Evolutionary conservation across 92 coral and sea anemone species (phyloP), one percentile per base, ranked within the genome.

Genomic region (Epizoanthus rinbou): DNA sequence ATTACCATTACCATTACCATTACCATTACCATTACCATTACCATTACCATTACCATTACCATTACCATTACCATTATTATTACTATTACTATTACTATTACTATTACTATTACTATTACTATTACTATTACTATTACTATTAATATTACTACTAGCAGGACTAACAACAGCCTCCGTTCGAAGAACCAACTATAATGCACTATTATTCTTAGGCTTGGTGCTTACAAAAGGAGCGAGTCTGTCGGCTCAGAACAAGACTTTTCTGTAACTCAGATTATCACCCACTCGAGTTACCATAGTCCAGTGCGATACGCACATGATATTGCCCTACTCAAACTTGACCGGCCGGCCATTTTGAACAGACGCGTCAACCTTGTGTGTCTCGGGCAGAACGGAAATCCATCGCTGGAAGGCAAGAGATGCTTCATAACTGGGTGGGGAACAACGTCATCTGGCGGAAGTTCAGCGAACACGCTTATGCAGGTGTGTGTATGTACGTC

Each of bases 361-460:
- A 16, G 37, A 4, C 80, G 80, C n/a, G 80, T 75, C 28, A 75
- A 57, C 41, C 80, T 75, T 13, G 80, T 75, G 54, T 75, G 80
- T 57, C 37, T 75, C 28, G 80, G 80, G 8, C 45, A 75, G 13
- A 18, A 16, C 68, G 37, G 25, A 6, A 57, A 62, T 6, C 59
- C 80, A 4, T 16, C 80, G 22, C 67, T 75, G 4, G 64, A 8
- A 8, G 80, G 80, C 33, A 75, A 75, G 18, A 60, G 68, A 3
- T 75, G 80, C 18, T 75, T 23, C 67, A 75, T 75, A 19, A 75
- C 80, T 33, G 80, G 80, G 1, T 75, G 80, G 80, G 80, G 80
- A 75, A 39, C 63, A 64, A 75, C 80, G 0, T 75, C 80, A 35
- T 75, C 67, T 16, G 66, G 66, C 21, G 80, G 80, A 3, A 75